Base-by-base conservation (phyloP, 2,888 invertebrate species). In the Drosophila phalerata region DNA sequence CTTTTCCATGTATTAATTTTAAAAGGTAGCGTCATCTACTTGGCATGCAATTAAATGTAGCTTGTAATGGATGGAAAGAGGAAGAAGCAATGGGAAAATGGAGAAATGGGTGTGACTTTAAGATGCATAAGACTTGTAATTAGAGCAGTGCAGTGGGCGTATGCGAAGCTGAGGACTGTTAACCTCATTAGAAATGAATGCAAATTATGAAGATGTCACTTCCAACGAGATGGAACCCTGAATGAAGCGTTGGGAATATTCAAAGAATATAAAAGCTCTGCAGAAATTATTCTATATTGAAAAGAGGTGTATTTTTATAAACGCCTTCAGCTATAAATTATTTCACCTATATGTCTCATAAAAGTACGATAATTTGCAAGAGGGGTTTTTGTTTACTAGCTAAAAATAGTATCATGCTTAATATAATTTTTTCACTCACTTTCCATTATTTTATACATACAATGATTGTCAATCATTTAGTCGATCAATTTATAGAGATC, bases 21-120 rank as follows among this genome's bases (percentile, higher is more conserved):
- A 71, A 71, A 71, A 73, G 81, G 76, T 78, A 64, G 74, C 65
- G 49, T 73, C 77, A 69, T 71, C 72, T 72, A 71, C 62, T 69
- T 73, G 76, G 62, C 73, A 58, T 74, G 77, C 82, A 85, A 82
- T 85, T 85, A 83, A 73, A 71, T 84, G 67, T 64, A 52, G 58
- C 25, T 57, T 48, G 66, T n/a, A 25, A 9, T 34, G 17, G 28
- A 30, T 13, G 57, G 48, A 19, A 34, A 25, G 51, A n/a, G 11
- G 32, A 22, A 8, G 8, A 28, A 28, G 5, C 0, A 22, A 15
- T 45, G 65, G 62, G 51, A 45, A 8, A 28, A 28, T 8, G 8
- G 1, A 42, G 38, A 43, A 56, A 30, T 30, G 37, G 28, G 63
- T 42, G 71, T 22, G 28, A 19, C 48, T 48, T 10, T 22, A 4